Evolutionary conservation across 64 coral and sea anemone species (phyloP), one percentile per base, ranked within the genome.

Genomic region (Anthopleura sola): DNA sequence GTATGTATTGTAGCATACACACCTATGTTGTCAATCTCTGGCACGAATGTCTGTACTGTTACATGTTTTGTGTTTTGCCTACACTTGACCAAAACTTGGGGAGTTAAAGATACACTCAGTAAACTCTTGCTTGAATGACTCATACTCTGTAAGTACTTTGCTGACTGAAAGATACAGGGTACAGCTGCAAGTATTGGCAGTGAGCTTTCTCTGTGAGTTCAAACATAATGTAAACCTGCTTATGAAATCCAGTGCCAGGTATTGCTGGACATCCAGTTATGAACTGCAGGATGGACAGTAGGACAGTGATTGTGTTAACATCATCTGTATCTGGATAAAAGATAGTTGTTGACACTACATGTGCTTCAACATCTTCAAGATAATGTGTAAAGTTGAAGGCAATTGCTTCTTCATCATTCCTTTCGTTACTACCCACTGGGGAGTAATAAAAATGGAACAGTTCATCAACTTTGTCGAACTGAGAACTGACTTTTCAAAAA

Each of bases 321-420:
- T 90, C 88, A 76, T 40, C 82, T 40, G 66, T 90, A 15, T 78
- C 88, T 76, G 88, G 81, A 75, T 85, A 62, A 75, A 90, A 82
- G 34, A 88, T 80, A 26, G 28, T 88, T 58, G 78, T 60, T 81
- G 78, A 80, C 75, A 88, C 54, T 38, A 37, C 13, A 58, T 80
- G 56, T 47, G 75, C 75, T 88, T 90, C 82, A 54, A 90, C 71
- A 85, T 90, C 82, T 77, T 90, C 88, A 64, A 85, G 82, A 75
- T 77, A 60, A 75, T 77, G 62, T 37, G 88, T 84, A 19, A 90
- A 90, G 82, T 90, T 76, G 29, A 90, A 84, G 17, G 88, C 82
- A 54, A 90, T 90, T 74, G 88, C 82, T 90, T 90, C 88, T 33
- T 90, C 82, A 74, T 84, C 82, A 17, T 39, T 69, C 40, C 88